A percentile compares a stretch with the other conserved stretches of the same genome.
phyloP scores from a whole-genome alignment of 1,140 invertebrate species.

The Macrostomum lignano region DNA sequence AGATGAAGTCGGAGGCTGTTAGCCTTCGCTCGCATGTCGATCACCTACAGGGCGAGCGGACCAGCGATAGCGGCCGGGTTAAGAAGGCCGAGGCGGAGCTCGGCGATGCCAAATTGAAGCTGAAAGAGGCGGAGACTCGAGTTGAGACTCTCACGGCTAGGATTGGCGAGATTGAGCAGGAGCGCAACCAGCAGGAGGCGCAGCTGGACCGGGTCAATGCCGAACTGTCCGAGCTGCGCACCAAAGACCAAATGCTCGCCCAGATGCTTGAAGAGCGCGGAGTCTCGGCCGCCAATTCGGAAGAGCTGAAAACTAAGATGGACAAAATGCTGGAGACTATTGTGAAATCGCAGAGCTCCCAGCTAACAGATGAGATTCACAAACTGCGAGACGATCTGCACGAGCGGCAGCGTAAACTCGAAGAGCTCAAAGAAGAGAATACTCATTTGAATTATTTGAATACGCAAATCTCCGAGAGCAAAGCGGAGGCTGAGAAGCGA shows the following conservation, averaged over 20 bases:
- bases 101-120: slow-evolving; percentile 3
- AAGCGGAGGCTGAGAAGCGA: slow-evolving; percentile 71
- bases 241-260: slow-evolving; percentile 58
- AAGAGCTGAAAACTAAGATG: not conserved
- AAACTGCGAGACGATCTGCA: too few relatives aligned
- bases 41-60: slow-evolving; percentile 6
- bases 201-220: too few relatives aligned
- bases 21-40: not conserved
- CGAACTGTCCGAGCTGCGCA: slow-evolving; percentile 47
- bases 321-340: slow-evolving; percentile 5
- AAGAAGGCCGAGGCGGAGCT: slow-evolving; percentile 7
- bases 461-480: slow-evolving; percentile 61
- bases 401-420: too few relatives aligned
- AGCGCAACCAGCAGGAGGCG: slow-evolving; percentile 27
- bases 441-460: too few relatives aligned
- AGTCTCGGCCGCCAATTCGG: not conserved
- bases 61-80: slow-evolving; percentile 2
- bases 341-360: slow-evolving; percentile 2
- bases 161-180: slow-evolving; percentile 12
- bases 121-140: slow-evolving; percentile 3
- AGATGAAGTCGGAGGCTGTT: slow-evolving; percentile 65
- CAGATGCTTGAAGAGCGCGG: slow-evolving; percentile 36
- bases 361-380: too few relatives aligned
- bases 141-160: not conserved
- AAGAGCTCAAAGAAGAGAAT: too few relatives aligned